Evolutionary conservation across 2,888 invertebrate species (phyloP).

Genomic region (Agriopis aurantiaria): DNA sequence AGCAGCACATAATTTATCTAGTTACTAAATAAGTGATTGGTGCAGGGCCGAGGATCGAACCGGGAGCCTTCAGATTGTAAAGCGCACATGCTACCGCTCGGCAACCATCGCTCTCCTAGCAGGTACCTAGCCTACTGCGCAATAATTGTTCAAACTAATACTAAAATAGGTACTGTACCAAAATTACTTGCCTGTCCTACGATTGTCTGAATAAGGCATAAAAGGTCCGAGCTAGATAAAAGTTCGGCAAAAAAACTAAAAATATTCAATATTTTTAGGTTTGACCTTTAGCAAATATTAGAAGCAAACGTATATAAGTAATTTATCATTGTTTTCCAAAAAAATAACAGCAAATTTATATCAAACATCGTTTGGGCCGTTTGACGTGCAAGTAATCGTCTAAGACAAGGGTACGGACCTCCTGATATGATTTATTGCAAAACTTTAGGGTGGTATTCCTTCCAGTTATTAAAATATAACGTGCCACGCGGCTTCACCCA

Average conservation of each 20-base stretch:
- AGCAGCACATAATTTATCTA: too few relatives aligned
- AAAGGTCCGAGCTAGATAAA: too few relatives aligned
- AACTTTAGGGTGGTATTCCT: constrained; percentile 42
- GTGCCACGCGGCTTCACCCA: not conserved
- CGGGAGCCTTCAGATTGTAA: too few relatives aligned
- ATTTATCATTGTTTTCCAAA: constrained; percentile 43
- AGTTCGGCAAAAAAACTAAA: not conserved
- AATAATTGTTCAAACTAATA: too few relatives aligned
- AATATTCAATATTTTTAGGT: not conserved
- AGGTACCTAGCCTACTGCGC: too few relatives aligned
- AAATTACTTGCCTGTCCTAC: not conserved
- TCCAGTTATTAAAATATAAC: constrained; percentile 32
- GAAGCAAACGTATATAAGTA: constrained; percentile 13
- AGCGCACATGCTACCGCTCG: too few relatives aligned
- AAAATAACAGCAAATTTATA: constrained; percentile 44
- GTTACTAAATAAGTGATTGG: too few relatives aligned
- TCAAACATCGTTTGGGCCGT: constrained; percentile 40
- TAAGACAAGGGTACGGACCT: constrained; percentile 45
- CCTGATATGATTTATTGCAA: constrained; percentile 46
- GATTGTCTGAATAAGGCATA: not conserved
- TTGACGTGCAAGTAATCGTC: constrained; percentile 48
- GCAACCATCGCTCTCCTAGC: too few relatives aligned
- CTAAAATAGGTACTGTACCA: too few relatives aligned
- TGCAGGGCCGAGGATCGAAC: too few relatives aligned
- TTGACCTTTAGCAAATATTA: constrained; percentile 3